Percentiles rank a stretch among this genome's conserved stretches.
phyloP scores from a whole-genome alignment of 2,113 vertebrate genomes.

The Falco punctatus region DNA sequence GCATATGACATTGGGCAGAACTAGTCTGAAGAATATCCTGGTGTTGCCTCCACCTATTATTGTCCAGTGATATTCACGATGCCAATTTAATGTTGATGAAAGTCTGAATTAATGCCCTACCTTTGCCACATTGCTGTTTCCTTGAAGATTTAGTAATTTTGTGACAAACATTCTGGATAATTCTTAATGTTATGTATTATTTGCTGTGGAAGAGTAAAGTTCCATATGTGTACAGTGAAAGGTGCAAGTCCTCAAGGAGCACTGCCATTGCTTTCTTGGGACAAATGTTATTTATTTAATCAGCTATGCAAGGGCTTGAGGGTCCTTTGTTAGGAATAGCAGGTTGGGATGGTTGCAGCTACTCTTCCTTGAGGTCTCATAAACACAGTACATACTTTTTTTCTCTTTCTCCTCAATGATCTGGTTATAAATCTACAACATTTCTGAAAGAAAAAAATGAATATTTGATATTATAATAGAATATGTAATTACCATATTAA shows the following conservation, averaged over 20 bases:
- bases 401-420: neutral
- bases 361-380: neutral
- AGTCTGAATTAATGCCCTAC: neutral
- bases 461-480: conserved; percentile 61
- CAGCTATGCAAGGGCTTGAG: neutral
- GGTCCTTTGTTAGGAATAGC: neutral
- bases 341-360: neutral
- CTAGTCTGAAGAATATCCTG: neutral
- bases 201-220: neutral
- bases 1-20: neutral
- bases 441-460: neutral
- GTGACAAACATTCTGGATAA: neutral
- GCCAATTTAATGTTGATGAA: neutral
- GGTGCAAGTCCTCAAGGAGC: neutral
- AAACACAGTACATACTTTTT: neutral
- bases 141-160: neutral
- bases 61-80: neutral
- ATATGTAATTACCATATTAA: conserved; percentile 72
- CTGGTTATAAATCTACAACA: neutral
- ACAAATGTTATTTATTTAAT: neutral
- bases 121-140: neutral
- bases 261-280: neutral
- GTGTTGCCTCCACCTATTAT: neutral
- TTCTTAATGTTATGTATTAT: neutral
- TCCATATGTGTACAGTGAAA: neutral